Evolutionary conservation across 2,797 vertebrate species (phyloP).

Genomic region (Melanotaenia boesemani): DNA sequence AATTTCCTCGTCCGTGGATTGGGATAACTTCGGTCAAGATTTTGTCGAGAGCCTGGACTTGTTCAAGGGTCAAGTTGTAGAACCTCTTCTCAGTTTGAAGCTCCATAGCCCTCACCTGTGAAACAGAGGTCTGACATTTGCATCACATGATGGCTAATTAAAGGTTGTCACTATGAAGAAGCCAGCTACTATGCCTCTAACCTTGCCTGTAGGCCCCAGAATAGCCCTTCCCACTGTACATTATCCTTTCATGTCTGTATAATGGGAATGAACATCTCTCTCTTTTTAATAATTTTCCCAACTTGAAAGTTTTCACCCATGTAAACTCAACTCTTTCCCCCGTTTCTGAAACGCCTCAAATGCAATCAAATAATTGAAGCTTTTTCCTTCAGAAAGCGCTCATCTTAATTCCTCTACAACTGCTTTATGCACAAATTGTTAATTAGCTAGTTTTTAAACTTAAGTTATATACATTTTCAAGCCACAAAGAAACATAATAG

Average conservation of each 20-base stretch:
- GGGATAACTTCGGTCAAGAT: slow-evolving; percentile 93
- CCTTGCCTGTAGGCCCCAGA: background rate
- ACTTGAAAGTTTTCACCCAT: background rate
- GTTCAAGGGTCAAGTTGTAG: slow-evolving; percentile 91
- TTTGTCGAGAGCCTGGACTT: slow-evolving; percentile 91
- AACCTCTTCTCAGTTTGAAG: slow-evolving; percentile 83
- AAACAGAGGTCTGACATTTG: slow-evolving; percentile 38
- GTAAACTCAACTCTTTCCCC: background rate
- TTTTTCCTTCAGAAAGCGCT: background rate
- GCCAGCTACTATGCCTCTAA: background rate
- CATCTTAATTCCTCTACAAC: slow-evolving; percentile 1
- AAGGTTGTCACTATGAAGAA: background rate
- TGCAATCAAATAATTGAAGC: background rate
- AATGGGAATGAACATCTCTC: background rate
- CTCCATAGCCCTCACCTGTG: slow-evolving; percentile 71
- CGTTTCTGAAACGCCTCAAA: background rate
- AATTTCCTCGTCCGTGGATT: slow-evolving; percentile 95
- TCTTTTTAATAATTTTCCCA: slow-evolving; percentile 12
- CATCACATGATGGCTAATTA: slow-evolving; percentile 29
- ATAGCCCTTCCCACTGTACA: slow-evolving; percentile 8
- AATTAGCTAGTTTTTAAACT: slow-evolving; percentile 5
- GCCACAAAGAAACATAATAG: background rate
- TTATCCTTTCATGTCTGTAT: background rate
- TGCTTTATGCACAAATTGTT: background rate
- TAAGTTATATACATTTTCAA: background rate